phyloP scores from a whole-genome alignment of 2,113 vertebrate genomes.

The Crypturellus undulatus region DNA sequence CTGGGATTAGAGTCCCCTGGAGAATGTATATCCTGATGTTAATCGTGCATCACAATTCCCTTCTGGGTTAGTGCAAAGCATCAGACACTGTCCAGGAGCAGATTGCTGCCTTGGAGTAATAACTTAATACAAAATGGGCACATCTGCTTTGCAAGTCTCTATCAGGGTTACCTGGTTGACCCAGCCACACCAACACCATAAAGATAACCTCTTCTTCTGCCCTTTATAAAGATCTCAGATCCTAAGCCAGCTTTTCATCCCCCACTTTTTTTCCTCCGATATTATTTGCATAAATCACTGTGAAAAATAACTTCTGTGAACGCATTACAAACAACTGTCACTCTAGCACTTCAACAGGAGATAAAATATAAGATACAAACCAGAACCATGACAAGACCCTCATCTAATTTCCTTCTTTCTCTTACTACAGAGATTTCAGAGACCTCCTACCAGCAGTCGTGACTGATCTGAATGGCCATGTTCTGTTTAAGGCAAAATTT shows the following conservation, averaged over 20 bases:
- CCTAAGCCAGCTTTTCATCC: background rate
- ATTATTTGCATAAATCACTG: background rate
- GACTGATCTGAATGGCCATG: background rate
- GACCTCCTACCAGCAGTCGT: background rate
- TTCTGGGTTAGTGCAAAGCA: background rate
- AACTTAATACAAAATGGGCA: background rate
- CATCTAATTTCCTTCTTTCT: background rate
- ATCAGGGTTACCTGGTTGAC: background rate
- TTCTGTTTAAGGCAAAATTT: background rate
- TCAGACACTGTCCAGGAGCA: background rate
- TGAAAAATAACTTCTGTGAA: background rate
- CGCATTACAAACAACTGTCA: accelerated
- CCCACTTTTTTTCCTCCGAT: background rate
- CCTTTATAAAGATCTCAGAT: background rate
- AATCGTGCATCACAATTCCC: background rate
- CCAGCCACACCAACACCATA: background rate
- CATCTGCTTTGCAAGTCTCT: background rate
- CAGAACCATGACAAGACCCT: background rate
- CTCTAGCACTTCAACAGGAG: background rate
- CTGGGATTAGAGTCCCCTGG: background rate
- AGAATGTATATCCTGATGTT: background rate
- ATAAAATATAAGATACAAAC: background rate
- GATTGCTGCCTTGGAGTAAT: background rate
- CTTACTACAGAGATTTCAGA: background rate
- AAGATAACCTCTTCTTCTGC: background rate